Evolutionary conservation across 2,888 invertebrate species (phyloP).

Genomic region (Luperina nickerlii): DNA sequence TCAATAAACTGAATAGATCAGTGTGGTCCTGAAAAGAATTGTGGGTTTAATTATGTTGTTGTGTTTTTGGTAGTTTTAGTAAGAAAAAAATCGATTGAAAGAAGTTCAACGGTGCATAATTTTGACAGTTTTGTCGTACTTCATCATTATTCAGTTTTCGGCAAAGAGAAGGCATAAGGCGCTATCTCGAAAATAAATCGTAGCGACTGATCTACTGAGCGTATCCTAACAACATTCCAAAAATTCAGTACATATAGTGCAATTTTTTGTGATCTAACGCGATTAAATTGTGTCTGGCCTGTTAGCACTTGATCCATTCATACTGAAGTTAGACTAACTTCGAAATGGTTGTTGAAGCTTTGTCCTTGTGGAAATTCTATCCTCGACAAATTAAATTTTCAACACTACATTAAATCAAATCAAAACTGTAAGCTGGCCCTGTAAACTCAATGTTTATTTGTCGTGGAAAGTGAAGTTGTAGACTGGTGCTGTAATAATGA

Average conservation of each 20-base stretch:
- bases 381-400: background rate
- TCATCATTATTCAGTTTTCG: background rate
- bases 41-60: background rate
- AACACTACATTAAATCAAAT: conserved; percentile 8
- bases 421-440: background rate
- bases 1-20: background rate
- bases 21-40: background rate
- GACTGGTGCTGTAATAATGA: conserved; percentile 21
- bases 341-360: background rate
- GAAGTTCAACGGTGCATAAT: background rate
- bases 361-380: background rate
- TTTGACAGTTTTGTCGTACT: background rate
- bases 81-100: background rate
- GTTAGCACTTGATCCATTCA: background rate
- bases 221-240: background rate
- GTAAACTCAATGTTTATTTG: conserved; percentile 23
- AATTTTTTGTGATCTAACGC: background rate
- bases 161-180: background rate
- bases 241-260: too few species aligned
- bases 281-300: too few species aligned
- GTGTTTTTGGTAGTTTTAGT: background rate
- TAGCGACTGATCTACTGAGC: too few species aligned
- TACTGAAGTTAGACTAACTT: background rate
- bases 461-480: conserved; percentile 27
- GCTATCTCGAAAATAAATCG: too few species aligned